Evolutionary conservation across 2,888 invertebrate species (phyloP), one percentile per base, ranked within the genome.

Genomic region (Morpho achilles): DNA sequence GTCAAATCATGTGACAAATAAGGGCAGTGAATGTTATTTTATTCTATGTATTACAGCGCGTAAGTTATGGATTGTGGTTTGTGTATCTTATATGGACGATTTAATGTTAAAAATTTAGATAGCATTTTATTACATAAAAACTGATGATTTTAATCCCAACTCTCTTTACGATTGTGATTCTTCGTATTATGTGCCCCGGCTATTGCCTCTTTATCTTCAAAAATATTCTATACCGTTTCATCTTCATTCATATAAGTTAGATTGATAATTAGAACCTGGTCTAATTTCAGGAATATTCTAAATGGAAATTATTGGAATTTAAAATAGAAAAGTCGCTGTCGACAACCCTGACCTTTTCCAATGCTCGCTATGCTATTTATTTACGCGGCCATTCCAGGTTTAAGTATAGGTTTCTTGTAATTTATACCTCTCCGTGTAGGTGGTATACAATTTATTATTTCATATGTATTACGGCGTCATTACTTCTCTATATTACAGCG

Each of bases 321-420:
- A 43, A 43, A 43, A 43, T 43, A 10, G 7, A 45, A n/a, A 44
- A n/a, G 7, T 39, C 39, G 3, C 9, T n/a, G 40, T 53, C 16
- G 54, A n/a, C 74, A 78, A 60, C 79, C 80, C 77, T 77, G 58
- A 56, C 50, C 58, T 58, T 65, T 32, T 62, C 71, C 70, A 69
- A 72, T 73, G 73, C 68, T 63, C 64, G 57, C 64, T 65, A 51
- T 67, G 69, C 72, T 77, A 78, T 80, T 79, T 83, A 80, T 83
- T 81, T 79, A 78, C 76, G 67, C 66, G 62, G 70, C 77, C 71
- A 73, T 79, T 76, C 72, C 69, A 68, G 68, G 73, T 69, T 74
- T 80, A 82, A 82, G 77, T 82, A 76, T 78, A 75, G 74, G 79
- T 74, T 77, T 73, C 70, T 68, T 68, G 62, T 69, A 78, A 80